Conservation (phyloP, 2,797 vertebrate species). For the Anolis apletophallus region DNA sequence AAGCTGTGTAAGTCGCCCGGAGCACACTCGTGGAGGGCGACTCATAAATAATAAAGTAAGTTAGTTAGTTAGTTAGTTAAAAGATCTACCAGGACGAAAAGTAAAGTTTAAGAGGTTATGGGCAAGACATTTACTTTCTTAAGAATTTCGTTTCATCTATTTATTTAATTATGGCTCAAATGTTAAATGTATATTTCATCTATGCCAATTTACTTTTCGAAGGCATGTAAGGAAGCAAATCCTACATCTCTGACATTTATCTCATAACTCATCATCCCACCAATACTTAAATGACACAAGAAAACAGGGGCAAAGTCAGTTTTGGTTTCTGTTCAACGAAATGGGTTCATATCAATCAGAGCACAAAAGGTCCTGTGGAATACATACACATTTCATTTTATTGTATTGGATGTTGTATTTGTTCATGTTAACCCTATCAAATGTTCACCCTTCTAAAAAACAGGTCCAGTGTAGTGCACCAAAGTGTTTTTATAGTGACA, state of each 20-base stretch:
- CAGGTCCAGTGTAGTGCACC: slow-evolving; percentile 19
- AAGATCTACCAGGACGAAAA: too few relatives aligned
- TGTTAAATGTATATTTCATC: background rate
- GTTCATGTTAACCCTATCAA: slow-evolving; percentile 14
- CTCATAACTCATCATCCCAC: background rate
- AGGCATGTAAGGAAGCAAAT: slow-evolving; percentile 14
- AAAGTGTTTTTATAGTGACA: background rate
- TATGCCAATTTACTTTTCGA: slow-evolving; percentile 17
- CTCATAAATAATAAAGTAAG: too few relatives aligned
- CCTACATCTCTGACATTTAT: background rate
- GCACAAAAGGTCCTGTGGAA: background rate
- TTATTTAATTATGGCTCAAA: slow-evolving; percentile 1
- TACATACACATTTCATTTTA: background rate
- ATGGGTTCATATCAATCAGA: background rate
- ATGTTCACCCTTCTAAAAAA: background rate
- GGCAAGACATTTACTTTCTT: background rate
- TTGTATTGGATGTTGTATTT: background rate
- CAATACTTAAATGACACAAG: background rate
- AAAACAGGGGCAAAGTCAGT: background rate
- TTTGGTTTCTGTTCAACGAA: background rate
- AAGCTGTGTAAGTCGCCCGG: too few relatives aligned
- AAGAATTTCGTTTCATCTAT: slow-evolving; percentile 2
- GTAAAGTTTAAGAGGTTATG: too few relatives aligned
- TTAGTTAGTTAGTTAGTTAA: too few relatives aligned
- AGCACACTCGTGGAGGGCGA: too few relatives aligned